Evolutionary conservation across 1,140 invertebrate genomes (phyloP), one percentile per base, ranked within the genome.

Genomic region (Trachymyrmex cornetzi): DNA sequence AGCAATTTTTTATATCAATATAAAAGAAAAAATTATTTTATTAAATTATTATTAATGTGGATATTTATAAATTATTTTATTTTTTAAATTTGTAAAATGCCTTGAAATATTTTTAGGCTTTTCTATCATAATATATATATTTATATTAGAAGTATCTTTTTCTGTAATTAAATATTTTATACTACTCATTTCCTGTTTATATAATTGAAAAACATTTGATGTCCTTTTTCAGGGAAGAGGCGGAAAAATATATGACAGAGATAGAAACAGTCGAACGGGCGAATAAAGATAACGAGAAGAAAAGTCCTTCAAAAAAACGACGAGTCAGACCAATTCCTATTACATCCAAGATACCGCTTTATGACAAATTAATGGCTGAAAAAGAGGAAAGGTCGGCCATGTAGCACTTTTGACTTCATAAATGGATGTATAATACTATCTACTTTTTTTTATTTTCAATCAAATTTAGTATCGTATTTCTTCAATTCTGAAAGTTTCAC

Each of bases 291-390:
- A 96, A 95, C 27, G 95, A 95, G 93, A 95, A 94, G 74, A 96
- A 94, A 91, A 89, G 80, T 53, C 34, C 87, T 22, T 80, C 86
- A 11, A 95, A 93, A 64, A 95, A 95, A 87, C 91, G 93, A 19
- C 92, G 95, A 82, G 96, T 96, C 6, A 96, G 96, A 90, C 96
- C 97, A n/a, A 95, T 97, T 61, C 97, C 97, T 4, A 96, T 97
- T 27, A 96, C 97, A 80, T 97, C 97, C 0, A 96, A 96, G 88
- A 96, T 97, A 85, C 97, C 96, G 1, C 94, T 97, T 2, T 97
- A 97, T 85, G 96, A 97, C 91, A 97, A 97, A 94, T 96, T 97
- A 77, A 93, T 97, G 71, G 96, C 96, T 81, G 96, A 97, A 85
- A 97, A 97, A 93, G 97, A 97, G 92, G 96, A 96, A 95, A 96